Evolutionary conservation across 2,113 vertebrate genomes (phyloP).

Genomic region (Mesoclemmys tuberculata): DNA sequence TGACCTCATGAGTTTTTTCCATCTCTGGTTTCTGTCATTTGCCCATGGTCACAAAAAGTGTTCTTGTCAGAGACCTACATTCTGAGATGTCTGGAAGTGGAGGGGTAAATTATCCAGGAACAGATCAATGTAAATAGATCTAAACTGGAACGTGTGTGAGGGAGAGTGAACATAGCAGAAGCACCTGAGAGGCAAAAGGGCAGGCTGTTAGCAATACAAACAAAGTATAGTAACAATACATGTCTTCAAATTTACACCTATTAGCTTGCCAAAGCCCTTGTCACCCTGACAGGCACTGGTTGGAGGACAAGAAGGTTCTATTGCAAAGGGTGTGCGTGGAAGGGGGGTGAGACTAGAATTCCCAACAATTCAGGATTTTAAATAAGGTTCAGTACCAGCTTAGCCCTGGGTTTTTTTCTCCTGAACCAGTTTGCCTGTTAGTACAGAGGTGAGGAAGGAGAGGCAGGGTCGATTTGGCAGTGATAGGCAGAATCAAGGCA

Average conservation of each 20-base stretch:
- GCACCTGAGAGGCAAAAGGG: background rate
- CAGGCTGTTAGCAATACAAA: background rate
- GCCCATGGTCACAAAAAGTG: background rate
- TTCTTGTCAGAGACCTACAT: background rate
- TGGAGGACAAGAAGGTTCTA: constrained; percentile 4
- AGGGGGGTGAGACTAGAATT: constrained; percentile 43
- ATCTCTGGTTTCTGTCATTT: background rate
- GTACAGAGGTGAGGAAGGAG: too few species aligned
- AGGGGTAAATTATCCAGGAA: background rate
- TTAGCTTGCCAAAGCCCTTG: constrained; percentile 10
- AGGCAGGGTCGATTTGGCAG: too few species aligned
- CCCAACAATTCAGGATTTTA: constrained; percentile 36
- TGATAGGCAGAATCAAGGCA: too few species aligned
- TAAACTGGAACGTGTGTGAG: background rate
- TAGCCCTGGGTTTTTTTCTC: too few species aligned
- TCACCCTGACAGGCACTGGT: background rate
- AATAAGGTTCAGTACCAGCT: too few species aligned
- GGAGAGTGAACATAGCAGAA: background rate
- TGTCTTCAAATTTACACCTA: background rate
- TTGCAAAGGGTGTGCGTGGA: background rate
- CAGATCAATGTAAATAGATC: background rate
- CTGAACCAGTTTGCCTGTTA: too few species aligned
- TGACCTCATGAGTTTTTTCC: background rate
- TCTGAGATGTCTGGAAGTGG: background rate
- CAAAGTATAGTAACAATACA: background rate